Conservation (phyloP, 2,113 vertebrate genomes). For the Ranitomeya variabilis region DNA sequence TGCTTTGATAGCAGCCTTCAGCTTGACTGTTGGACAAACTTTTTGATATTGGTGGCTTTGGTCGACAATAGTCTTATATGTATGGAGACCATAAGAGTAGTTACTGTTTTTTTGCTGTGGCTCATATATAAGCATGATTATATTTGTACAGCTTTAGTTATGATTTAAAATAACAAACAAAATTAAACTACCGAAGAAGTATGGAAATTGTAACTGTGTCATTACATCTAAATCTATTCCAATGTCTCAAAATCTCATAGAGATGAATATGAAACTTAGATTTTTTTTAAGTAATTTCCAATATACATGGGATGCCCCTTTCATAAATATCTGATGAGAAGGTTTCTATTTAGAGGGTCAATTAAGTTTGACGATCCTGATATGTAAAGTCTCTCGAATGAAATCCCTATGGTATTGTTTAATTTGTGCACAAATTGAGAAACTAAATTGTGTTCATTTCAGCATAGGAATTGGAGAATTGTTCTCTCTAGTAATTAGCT, state of each 20-base stretch:
- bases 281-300: neutral
- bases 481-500: constrained; percentile 43
- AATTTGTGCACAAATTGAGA: constrained; percentile 48
- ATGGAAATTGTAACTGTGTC: neutral
- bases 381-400: constrained; percentile 25
- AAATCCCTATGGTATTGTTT: constrained; percentile 37
- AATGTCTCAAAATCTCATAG: neutral
- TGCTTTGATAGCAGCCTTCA: too few species aligned
- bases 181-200: neutral
- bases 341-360: constrained; percentile 38
- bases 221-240: neutral
- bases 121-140: neutral
- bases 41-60: too few species aligned
- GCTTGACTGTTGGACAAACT: too few species aligned
- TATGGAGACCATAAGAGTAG: too few species aligned
- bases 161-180: neutral
- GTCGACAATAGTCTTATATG: too few species aligned
- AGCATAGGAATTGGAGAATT: constrained; percentile 44
- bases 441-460: constrained; percentile 48
- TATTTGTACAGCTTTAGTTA: neutral
- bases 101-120: neutral
- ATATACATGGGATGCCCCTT: neutral
- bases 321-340: constrained; percentile 31
- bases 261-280: neutral
- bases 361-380: constrained; percentile 32